Base-by-base conservation (phyloP, 2,797 vertebrate genomes). In the Ctenopoma kingsleyae region DNA sequence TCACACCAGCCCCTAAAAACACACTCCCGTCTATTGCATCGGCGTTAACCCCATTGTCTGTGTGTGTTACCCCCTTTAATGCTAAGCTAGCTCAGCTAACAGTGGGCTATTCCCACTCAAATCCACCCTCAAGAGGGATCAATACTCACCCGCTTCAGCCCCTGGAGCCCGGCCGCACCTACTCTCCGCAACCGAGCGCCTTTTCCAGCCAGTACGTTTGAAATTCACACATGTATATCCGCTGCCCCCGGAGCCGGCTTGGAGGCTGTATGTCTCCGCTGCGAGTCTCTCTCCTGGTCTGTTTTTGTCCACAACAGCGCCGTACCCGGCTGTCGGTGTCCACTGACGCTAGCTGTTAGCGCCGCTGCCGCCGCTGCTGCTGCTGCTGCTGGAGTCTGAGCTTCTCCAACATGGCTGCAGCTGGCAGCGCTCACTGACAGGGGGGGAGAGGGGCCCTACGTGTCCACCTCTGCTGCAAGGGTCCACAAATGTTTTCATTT, bases 51-150 rank as follows among this genome's bases (percentile, higher is more conserved):
- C 88, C 67, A 93, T 92, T 92, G 92, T 91, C 87, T 90, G 49
- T 76, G 49, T 76, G 27, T 60, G 66, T 82, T 61, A 66, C 71
- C 76, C 78, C 52, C 80, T 91, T 89, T 85, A 85, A 89, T 88
- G 92, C 91, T 92, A 92, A 89, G 92, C 90, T 93, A 93, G 49
- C 74, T 41, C 57, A 12, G 91, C 91, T 93, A 93, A 81, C 85
- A 67, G 83, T 76, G 83, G 83, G 75, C 74, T 89, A 71, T 88
- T 87, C 86, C 90, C 87, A 87, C 78, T 74, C 30, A 74, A 90
- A 68, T 89, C 85, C 76, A 53, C 80, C 67, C 76, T 73, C 70
- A 30, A 44, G 20, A 55, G 44, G 57, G 78, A 90, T 89, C 90
- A 64, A 88, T 83, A 91, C 92, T 91, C 90, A 92, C 92, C 89